These are phyloP conservation scores for Hypothenemus hampei DNA, from an alignment of 1,140 invertebrate genomes.

Conservation along the genomic window DNA sequence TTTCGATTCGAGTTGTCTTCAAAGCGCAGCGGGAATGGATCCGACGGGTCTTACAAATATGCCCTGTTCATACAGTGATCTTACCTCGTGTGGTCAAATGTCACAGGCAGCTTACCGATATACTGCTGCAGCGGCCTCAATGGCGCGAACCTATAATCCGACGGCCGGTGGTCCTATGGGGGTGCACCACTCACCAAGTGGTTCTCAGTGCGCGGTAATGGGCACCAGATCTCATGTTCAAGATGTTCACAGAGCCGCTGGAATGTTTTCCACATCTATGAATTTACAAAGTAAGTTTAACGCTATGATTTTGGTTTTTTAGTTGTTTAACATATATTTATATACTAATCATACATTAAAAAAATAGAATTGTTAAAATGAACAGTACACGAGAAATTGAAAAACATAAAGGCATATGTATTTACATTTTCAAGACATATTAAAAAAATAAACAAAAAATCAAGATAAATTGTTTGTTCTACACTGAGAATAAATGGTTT, in stretches of 20 bases:
- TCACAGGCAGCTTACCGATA: constrained; percentile 70
- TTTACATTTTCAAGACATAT: too few relatives aligned
- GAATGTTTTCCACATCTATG: constrained; percentile 59
- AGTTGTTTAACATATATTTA: neutral
- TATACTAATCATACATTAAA: neutral
- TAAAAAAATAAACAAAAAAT: too few relatives aligned
- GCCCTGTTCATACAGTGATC: constrained; percentile 76
- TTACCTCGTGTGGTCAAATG: constrained; percentile 83
- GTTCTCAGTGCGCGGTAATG: constrained; percentile 57
- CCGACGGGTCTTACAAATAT: constrained; percentile 57
- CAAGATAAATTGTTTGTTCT: too few relatives aligned
- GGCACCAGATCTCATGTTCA: constrained; percentile 51
- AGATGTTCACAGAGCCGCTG: constrained; percentile 53
- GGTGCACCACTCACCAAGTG: constrained; percentile 51
- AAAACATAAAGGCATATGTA: too few relatives aligned
- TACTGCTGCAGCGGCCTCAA: constrained; percentile 55
- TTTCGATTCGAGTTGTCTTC: constrained; percentile 62
- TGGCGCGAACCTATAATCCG: constrained; percentile 48
- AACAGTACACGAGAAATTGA: too few relatives aligned
- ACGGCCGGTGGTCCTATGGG: constrained; percentile 45
- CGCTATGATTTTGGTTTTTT: neutral
- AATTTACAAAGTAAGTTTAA: constrained; percentile 58
- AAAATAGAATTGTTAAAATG: neutral
- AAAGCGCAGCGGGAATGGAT: constrained; percentile 56
- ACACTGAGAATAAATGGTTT: too few relatives aligned